Base-by-base conservation (phyloP, 2,888 invertebrate species). In the Leptarthrus brevirostris region DNA sequence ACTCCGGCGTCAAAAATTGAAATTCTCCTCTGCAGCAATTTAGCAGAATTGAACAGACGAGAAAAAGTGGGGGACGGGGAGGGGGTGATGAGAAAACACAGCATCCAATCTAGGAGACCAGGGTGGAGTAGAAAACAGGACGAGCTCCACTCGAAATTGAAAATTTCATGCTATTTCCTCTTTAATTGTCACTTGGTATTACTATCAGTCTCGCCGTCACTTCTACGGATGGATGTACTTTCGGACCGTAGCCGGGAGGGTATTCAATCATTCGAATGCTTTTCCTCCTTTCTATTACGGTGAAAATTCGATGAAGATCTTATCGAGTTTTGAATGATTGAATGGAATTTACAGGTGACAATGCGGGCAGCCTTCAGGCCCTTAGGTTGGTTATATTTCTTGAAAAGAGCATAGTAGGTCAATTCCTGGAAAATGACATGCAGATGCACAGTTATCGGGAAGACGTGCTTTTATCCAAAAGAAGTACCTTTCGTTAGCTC, bases 101-200 rank as follows among this genome's bases (percentile, higher is more conserved):
- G 56, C 30, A 34, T 6, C 14, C 34, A n/a, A n/a, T n/a, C n/a
- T n/a, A n/a, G n/a, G n/a, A n/a, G n/a, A n/a, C n/a, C n/a, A 56
- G 8, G 26, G 14, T 6, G 16, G 14, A 56, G 56, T 30, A 34
- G 16, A 56, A 56, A 12, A 8, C 54, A 26, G 18, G 30, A 30
- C 30, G 30, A 56, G 56, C 16, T 30, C 8, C 18, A 30, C 1
- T 30, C 56, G 56, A 56, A 56, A 56, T 56, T 56, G 56, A 56
- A 56, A 56, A 56, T 56, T 56, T 56, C 30, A 56, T 56, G 56
- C 56, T 16, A 56, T 56, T 56, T 56, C 56, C 56, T n/a, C 34
- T 56, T 56, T 56, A 56, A 56, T 56, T 56, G 56, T 56, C 56
- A 26, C 56, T 56, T 56, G 34, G 56, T 56, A 56, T 56, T 26